phyloP scores from a whole-genome alignment of 1,140 invertebrate species.

The Drosophila subobscura region DNA sequence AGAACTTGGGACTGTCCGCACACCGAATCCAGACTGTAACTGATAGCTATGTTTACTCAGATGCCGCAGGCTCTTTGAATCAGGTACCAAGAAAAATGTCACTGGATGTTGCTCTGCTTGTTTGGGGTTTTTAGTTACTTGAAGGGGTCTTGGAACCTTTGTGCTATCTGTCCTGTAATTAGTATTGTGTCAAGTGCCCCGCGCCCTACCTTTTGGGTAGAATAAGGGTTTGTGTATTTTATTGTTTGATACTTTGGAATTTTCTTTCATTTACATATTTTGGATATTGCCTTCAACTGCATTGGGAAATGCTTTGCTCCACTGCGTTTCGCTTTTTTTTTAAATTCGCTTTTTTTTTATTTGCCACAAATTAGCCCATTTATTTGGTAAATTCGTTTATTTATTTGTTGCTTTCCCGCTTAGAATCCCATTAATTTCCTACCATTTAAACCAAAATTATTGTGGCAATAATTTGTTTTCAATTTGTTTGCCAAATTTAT shows the following conservation, averaged over 20 bases:
- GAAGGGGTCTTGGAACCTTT: background rate
- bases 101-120: background rate
- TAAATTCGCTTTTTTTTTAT: conserved; percentile 6
- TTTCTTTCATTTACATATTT: no score
- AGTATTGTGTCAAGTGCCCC: background rate
- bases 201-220: background rate
- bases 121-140: conserved; percentile 34
- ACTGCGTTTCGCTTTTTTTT: background rate
- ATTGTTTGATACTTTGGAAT: background rate
- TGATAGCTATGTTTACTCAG: conserved; percentile 58
- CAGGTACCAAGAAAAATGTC: conserved; percentile 49
- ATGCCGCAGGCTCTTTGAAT: conserved; percentile 45
- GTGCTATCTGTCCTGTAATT: conserved; percentile 18
- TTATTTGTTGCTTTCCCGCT: conserved; percentile 13
- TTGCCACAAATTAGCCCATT: conserved; percentile 46
- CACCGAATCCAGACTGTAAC: conserved; percentile 34
- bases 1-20: background rate
- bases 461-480: conserved; percentile 22
- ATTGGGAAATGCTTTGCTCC: no score
- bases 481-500: conserved; percentile 49
- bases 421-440: background rate
- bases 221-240: background rate
- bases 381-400: conserved; percentile 49
- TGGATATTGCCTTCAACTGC: no score
- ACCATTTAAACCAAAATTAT: conserved; percentile 6